Base-by-base conservation (phyloP, 30 jellyfish, hydroid and myxozoan genomes). In the Mastigias papua region DNA sequence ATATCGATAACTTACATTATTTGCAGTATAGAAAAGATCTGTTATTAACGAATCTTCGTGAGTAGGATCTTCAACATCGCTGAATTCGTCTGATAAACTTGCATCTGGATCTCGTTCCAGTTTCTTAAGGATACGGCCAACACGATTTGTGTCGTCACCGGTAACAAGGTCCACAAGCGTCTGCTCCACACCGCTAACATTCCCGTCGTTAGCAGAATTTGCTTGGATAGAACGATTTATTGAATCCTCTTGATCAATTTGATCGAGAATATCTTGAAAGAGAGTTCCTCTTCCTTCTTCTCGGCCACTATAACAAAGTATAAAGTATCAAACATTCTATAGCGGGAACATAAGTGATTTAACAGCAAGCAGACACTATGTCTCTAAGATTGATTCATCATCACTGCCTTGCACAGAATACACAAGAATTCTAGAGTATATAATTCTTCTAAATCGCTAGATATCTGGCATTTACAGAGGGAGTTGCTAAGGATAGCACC, bases 31-130 rank as follows among this genome's bases (percentile, higher is more conserved):
- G 67, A 92, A 92, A 34, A 92, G 87, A 31, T 92, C 98, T 13
- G 86, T 71, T 11, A 92, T 42, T 64, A 92, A 57, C 16, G 97
- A 79, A 34, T 85, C 86, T 78, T 92, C 98, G 68, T 74, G 93
- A 27, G 86, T 25, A 2, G 98, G 98, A 74, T 92, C 98, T 26
- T 82, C 91, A 4, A 20, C 65, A 23, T 92, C 98, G 73, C 97
- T 92, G 65, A 69, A 35, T 19, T 48, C 92, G 34, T 60, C 81
- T 1, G 73, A 66, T 6, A 82, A 19, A 32, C 91, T 77, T 66
- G 54, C 92, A 64, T 78, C 92, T 5, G 88, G 76, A 48, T 91
- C 80, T 31, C 21, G 77, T 16, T 78, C 91, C 10, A 87, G 15
- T 67, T 63, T 87, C 71, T 54, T 54, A 26, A 91, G 57, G 23